A percentile compares a stretch with the other conserved stretches of the same genome.
phyloP scores from a whole-genome alignment of 1,140 invertebrate species.

The Drosophila sp. region DNA sequence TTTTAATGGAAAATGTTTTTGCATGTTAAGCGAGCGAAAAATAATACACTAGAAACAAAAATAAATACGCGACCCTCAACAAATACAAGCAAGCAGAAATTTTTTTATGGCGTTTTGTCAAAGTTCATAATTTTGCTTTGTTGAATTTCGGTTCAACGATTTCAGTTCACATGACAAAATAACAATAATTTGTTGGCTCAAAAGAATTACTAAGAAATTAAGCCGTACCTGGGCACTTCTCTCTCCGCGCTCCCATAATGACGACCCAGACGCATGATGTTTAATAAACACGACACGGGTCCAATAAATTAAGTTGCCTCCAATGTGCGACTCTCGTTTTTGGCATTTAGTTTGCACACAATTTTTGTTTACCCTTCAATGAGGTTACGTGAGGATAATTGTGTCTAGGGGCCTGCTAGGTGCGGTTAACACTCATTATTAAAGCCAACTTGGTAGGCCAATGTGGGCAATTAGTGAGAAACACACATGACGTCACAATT shows the following conservation, averaged over 20 bases:
- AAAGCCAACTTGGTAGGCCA: constrained; percentile 17
- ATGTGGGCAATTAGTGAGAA: constrained; percentile 18
- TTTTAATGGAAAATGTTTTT: constrained; percentile 18
- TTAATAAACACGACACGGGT: constrained; percentile 19
- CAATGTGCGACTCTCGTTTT: constrained; percentile 9
- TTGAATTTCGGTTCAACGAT: constrained; percentile 5
- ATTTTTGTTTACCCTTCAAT: constrained; percentile 17
- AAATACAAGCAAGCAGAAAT: neutral
- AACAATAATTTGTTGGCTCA: neutral
- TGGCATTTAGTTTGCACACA: constrained; percentile 9
- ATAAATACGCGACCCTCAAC: constrained; percentile 11
- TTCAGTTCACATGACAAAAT: constrained; percentile 48
- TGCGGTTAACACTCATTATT: constrained; percentile 7
- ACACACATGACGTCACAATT: constrained; percentile 15
- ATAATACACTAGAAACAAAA: neutral
- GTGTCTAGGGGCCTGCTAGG: constrained; percentile 1
- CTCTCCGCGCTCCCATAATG: neutral
- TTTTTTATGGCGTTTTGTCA: constrained; percentile 1
- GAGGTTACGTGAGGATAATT: constrained; percentile 14
- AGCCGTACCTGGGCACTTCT: neutral
- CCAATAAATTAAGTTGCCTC: constrained; percentile 23
- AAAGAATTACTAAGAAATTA: constrained; percentile 14
- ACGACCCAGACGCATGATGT: constrained; percentile 13
- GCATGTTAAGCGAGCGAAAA: constrained; percentile 2
- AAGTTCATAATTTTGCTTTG: neutral